Conservation (phyloP, 2,888 invertebrate species). For the Ochropleura leucogaster region DNA sequence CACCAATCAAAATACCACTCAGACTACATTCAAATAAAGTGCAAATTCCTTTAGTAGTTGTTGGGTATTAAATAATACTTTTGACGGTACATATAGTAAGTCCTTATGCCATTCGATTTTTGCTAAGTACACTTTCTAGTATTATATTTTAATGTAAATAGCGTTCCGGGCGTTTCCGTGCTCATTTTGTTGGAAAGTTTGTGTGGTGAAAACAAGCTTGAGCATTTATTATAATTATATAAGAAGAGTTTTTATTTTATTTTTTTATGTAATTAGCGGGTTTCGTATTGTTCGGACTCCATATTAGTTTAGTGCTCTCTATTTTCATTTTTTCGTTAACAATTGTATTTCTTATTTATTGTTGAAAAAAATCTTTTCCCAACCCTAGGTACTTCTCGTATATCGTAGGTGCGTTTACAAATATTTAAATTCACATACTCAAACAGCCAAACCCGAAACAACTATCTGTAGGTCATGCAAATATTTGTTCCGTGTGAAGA, state of each 20-base stretch:
- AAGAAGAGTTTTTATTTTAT: background rate
- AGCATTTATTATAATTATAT: slow-evolving; percentile 10
- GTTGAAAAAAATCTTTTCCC: no score
- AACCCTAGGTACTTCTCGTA: no score
- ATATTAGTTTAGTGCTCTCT: background rate
- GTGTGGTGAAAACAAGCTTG: slow-evolving; percentile 1
- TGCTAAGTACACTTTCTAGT: slow-evolving; percentile 40
- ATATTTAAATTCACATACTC: no score
- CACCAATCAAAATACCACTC: slow-evolving; percentile 18
- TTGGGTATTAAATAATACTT: slow-evolving; percentile 56
- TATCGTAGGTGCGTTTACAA: no score
- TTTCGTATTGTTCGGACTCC: background rate
- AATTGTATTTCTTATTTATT: background rate
- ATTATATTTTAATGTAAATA: slow-evolving; percentile 45
- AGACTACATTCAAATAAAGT: background rate
- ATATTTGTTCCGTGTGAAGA: no score
- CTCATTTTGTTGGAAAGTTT: slow-evolving; percentile 25
- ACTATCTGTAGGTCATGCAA: no score
- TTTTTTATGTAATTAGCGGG: background rate
- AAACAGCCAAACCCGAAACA: no score
- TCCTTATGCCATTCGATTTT: slow-evolving; percentile 60
- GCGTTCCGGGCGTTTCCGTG: slow-evolving; percentile 15
- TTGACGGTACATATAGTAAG: slow-evolving; percentile 41
- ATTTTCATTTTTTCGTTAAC: background rate
- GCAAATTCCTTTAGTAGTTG: slow-evolving; percentile 1